A percentile compares a stretch with the other conserved stretches of the same genome.
These are phyloP conservation scores for Papilio polyxenes DNA, from an alignment of 1,140 invertebrate genomes.

Conservation along the genomic window DNA sequence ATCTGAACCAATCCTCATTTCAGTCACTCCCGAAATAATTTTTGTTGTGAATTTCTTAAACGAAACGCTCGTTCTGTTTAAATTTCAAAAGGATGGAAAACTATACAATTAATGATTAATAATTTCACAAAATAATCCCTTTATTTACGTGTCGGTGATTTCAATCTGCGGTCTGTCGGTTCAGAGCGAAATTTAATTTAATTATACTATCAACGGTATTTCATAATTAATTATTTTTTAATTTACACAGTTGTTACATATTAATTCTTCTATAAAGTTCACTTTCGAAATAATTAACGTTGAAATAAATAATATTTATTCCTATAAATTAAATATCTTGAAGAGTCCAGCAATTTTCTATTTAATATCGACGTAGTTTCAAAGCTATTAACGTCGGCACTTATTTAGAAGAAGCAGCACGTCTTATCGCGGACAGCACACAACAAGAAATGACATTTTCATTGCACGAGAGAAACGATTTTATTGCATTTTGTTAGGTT, in stretches of 20 bases:
- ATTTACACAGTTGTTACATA: background rate
- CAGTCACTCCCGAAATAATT: too few relatives aligned
- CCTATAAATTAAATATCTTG: background rate
- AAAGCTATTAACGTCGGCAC: background rate
- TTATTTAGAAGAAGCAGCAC: background rate
- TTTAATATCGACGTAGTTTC: background rate
- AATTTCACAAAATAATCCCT: conserved; percentile 28
- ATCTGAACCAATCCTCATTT: background rate
- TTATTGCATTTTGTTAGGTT: background rate
- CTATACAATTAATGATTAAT: background rate
- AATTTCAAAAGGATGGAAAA: background rate
- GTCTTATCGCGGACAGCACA: background rate
- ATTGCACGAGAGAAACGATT: background rate
- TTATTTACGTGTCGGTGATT: conserved; percentile 31
- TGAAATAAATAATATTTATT: background rate
- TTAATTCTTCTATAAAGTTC: background rate
- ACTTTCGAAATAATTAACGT: background rate
- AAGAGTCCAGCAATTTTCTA: background rate
- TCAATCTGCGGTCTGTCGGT: conserved; percentile 18
- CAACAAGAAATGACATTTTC: background rate
- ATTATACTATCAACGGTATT: conserved; percentile 18
- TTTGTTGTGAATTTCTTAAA: too few relatives aligned
- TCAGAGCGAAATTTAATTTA: conserved; percentile 31
- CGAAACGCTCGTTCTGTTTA: background rate
- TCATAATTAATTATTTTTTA: conserved; percentile 2